These are phyloP conservation scores for Platyura marginata DNA, from an alignment of 1,140 invertebrate genomes.

Conservation along the genomic window DNA sequence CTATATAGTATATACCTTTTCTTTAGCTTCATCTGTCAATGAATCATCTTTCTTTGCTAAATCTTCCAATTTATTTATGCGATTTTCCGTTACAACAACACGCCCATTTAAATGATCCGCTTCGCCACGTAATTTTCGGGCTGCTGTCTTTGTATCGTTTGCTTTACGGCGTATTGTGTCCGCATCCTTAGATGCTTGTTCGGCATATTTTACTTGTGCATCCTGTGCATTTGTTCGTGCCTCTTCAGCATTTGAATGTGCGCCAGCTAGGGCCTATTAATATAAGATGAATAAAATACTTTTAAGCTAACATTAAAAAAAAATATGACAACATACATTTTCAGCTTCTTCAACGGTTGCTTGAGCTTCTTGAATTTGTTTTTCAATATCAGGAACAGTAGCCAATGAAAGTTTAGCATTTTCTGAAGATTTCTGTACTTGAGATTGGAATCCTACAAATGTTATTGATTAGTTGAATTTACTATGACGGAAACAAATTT, in stretches of 20 bases:
- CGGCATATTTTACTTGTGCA: constrained; percentile 51
- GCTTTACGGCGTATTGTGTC: constrained; percentile 57
- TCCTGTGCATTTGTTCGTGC: constrained; percentile 56
- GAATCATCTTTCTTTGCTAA: constrained; percentile 53
- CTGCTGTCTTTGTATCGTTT: constrained; percentile 52
- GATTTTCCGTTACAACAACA: constrained; percentile 47
- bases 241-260: constrained; percentile 56
- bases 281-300: constrained; percentile 4
- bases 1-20: too few species aligned
- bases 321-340: constrained; percentile 23
- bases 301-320: too few species aligned
- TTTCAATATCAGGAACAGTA: constrained; percentile 54
- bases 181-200: constrained; percentile 56
- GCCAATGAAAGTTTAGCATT: constrained; percentile 51
- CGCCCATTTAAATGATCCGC: constrained; percentile 49
- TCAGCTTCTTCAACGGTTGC: constrained; percentile 40
- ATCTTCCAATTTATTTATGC: constrained; percentile 51
- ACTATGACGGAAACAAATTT: not conserved
- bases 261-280: constrained; percentile 37
- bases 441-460: constrained; percentile 65
- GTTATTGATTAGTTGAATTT: constrained; percentile 1
- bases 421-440: constrained; percentile 61
- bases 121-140: constrained; percentile 52
- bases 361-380: constrained; percentile 31
- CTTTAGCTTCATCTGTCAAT: constrained; percentile 50